Percentiles rank a stretch among this genome's conserved stretches.
Conservation (phyloP, 1,140 invertebrate species). For the Laupala kohalensis region DNA sequence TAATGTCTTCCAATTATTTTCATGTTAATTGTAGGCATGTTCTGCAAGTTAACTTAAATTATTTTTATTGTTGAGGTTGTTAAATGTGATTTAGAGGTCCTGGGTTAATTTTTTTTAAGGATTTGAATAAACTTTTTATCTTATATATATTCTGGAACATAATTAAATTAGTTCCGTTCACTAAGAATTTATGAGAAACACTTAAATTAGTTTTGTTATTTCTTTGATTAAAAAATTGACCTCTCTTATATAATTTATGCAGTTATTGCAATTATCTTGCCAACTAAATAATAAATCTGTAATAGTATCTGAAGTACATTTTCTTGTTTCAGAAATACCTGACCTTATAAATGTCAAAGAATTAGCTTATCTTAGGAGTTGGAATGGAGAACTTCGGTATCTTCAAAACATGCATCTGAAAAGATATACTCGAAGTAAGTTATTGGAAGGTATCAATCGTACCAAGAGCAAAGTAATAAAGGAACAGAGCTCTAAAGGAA, state of each 20-base stretch:
- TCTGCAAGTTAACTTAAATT: no score
- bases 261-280: constrained; percentile 5
- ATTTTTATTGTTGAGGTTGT: no score
- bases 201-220: not conserved
- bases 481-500: no score
- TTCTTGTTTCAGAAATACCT: constrained; percentile 26
- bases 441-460: constrained; percentile 16
- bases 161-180: no score
- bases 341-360: constrained; percentile 33
- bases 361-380: constrained; percentile 41
- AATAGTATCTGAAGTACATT: constrained; percentile 9
- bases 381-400: constrained; percentile 51
- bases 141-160: no score
- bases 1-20: no score
- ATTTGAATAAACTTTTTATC: no score
- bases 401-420: constrained; percentile 51
- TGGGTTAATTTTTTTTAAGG: no score
- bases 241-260: not conserved
- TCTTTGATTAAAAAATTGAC: not conserved
- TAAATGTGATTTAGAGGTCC: no score
- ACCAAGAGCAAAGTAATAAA: no score
- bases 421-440: constrained; percentile 37
- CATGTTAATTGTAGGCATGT: no score
- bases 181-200: no score
- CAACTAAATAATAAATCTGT: not conserved